Base-by-base conservation (phyloP, 53 echinoderm and acorn worm species). In the Crossaster papposus region DNA sequence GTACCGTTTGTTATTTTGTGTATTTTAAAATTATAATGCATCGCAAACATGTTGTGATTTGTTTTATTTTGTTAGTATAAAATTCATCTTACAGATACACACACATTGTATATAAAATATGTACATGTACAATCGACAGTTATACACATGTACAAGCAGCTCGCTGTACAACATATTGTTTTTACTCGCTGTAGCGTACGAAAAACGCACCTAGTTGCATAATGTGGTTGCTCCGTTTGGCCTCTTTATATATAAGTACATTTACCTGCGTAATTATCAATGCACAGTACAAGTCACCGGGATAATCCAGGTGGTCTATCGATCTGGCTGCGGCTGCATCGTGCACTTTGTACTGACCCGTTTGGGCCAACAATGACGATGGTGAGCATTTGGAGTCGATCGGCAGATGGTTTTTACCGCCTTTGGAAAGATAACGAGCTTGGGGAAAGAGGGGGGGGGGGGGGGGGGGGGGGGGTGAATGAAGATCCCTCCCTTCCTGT, bases 321-420 rank as follows among this genome's bases (percentile, higher is more conserved):
- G 53, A 51, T 79, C 52, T 68, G 7, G n/a, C n/a, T 9, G 10
- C 28, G 28, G 17, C 68, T 74, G 35, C 29, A 30, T 14, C 23
- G 71, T 1, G 71, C 71, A n/a, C 24, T 71, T 71, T 74, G 75
- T 36, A 74, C 33, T 20, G 35, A 2, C 22, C 75, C 75, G 11
- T 20, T 35, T 18, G 36, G 34, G 75, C 26, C 5, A 85, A 85
- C 73, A 72, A 72, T 73, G 85, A 85, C 51, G 51, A n/a, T n/a
- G n/a, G 34, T 52, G 18, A 36, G 13, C 53, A 51, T 30, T 22
- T 29, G 35, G n/a, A 28, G 20, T 71, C 73, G 13, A 23, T 52
- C 34, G 72, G 73, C 85, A 72, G 85, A 85, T 85, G 85, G 51
- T 85, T 85, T 83, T 85, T 85, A 54, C 85, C 54, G 72, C 33